Base-by-base conservation (phyloP, 2,888 invertebrate genomes). In the Clistopyga incitator region DNA sequence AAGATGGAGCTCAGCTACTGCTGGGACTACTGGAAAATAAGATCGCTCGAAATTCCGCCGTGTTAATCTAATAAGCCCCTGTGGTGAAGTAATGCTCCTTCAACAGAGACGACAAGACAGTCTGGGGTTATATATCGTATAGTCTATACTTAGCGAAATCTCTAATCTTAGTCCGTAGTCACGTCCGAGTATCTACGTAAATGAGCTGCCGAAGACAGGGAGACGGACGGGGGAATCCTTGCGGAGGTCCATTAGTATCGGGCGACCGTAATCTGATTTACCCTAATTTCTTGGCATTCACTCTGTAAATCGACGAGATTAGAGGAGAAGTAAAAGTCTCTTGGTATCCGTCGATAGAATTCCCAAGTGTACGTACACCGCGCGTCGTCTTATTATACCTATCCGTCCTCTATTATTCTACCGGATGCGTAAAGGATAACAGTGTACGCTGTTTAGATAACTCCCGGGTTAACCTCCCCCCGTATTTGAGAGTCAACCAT, bases 381-480 rank as follows among this genome's bases (percentile, higher is more conserved):
- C 20, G 25, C n/a, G n/a, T n/a, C n/a, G n/a, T n/a, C n/a, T n/a
- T n/a, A n/a, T 74, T 68, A 68, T 74, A 68, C 13, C 29, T 87
- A 87, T 86, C 85, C 87, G 83, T 79, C 86, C 87, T 85, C 82
- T 81, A 47, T 45, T 65, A 59, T 85, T 82, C 71, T 78, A 74
- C 87, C 87, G 88, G 88, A 89, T 89, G 87, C 38, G n/a, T n/a
- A 38, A 38, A 38, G 38, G 38, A 38, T 38, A 38, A 38, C 67
- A 83, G 67, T 74, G 80, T 86, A 87, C 84, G 70, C 25, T 64
- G 84, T 85, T 84, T 86, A 90, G 90, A 90, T 90, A 90, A 88
- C 89, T 84, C 83, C 75, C 86, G 87, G 89, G 89, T 90, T 88
- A 90, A 89, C 89, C n/a, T n/a, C n/a, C n/a, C n/a, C 90, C 87